These are phyloP conservation scores for Charaxes varanes DNA, from an alignment of 1,140 invertebrate species.

Conservation along the genomic window DNA sequence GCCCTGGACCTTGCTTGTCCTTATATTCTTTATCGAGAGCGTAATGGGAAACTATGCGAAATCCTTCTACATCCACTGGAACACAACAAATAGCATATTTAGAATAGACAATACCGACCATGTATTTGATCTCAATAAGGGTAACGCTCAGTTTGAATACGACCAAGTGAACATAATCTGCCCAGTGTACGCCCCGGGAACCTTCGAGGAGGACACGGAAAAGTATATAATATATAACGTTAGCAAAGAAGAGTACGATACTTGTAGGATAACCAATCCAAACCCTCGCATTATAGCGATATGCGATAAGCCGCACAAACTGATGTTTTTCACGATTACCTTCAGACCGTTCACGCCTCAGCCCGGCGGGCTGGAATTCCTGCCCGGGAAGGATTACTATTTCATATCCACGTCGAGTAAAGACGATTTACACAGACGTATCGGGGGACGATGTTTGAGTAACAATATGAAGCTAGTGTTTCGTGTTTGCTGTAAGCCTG, in stretches of 20 bases:
- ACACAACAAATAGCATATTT: slow-evolving; percentile 92
- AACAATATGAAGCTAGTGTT: slow-evolving; percentile 98
- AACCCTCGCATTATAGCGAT: slow-evolving; percentile 94
- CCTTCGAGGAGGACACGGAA: slow-evolving; percentile 91
- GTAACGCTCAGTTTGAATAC: slow-evolving; percentile 93
- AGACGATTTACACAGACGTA: slow-evolving; percentile 91
- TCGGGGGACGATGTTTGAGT: slow-evolving; percentile 91
- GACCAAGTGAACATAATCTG: slow-evolving; percentile 97
- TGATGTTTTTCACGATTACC: slow-evolving; percentile 97
- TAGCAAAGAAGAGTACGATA: slow-evolving; percentile 96
- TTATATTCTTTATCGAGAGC: slow-evolving; percentile 86
- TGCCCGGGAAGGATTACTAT: slow-evolving; percentile 95
- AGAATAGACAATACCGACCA: slow-evolving; percentile 98
- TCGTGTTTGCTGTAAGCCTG: slow-evolving; percentile 90
- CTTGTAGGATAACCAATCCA: slow-evolving; percentile 95
- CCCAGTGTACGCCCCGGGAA: slow-evolving; percentile 91
- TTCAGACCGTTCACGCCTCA: slow-evolving; percentile 97
- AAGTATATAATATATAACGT: slow-evolving; percentile 98
- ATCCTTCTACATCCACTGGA: slow-evolving; percentile 90
- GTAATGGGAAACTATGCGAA: slow-evolving; percentile 87
- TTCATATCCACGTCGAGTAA: slow-evolving; percentile 96
- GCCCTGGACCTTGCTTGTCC: slow-evolving; percentile 72
- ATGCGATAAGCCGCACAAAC: slow-evolving; percentile 95
- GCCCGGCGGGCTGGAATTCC: slow-evolving; percentile 94
- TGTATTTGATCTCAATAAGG: slow-evolving; percentile 96